Percentiles rank a stretch among this genome's conserved stretches.
Conservation (phyloP, 1,140 invertebrate species). For the Tachypleus tridentatus region DNA sequence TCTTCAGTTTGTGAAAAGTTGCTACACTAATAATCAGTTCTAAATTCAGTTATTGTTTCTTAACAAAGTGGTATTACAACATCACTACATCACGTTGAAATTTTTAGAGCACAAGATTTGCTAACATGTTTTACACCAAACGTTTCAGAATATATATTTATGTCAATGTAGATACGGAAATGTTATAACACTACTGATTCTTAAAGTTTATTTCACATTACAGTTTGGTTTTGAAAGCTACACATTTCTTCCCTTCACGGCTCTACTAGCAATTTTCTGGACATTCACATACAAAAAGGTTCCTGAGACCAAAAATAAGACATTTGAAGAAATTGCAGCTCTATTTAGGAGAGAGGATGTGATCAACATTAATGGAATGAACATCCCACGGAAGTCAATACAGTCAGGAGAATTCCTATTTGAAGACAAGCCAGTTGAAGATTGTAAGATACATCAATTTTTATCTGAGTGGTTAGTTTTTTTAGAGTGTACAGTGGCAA, state of each 20-base stretch:
- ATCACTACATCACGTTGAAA: slow-evolving; percentile 45
- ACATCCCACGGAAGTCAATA: slow-evolving; percentile 7
- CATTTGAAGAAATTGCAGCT: slow-evolving; percentile 37
- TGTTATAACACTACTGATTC: slow-evolving; percentile 97
- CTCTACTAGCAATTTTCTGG: slow-evolving; percentile 35
- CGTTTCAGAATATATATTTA: slow-evolving; percentile 85
- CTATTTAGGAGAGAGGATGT: slow-evolving; percentile 22
- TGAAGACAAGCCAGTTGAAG: slow-evolving; percentile 14
- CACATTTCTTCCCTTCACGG: slow-evolving; percentile 41
- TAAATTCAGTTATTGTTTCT: background rate
- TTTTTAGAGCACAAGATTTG: slow-evolving; percentile 83
- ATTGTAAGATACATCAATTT: slow-evolving; percentile 4
- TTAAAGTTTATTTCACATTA: slow-evolving; percentile 12
- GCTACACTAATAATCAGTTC: background rate
- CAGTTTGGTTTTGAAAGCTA: slow-evolving; percentile 30
- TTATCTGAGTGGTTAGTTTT: too few relatives aligned
- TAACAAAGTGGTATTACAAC: background rate
- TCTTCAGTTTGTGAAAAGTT: background rate
- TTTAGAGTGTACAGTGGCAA: too few relatives aligned
- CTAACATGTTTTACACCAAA: slow-evolving; percentile 70
- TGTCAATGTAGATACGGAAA: slow-evolving; percentile 96
- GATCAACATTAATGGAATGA: slow-evolving; percentile 15
- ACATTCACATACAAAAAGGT: slow-evolving; percentile 42
- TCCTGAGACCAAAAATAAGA: slow-evolving; percentile 44
- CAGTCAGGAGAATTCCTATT: slow-evolving; percentile 13